phyloP scores from a whole-genome alignment of 2,888 invertebrate species.

The Athrips mouffetella region DNA sequence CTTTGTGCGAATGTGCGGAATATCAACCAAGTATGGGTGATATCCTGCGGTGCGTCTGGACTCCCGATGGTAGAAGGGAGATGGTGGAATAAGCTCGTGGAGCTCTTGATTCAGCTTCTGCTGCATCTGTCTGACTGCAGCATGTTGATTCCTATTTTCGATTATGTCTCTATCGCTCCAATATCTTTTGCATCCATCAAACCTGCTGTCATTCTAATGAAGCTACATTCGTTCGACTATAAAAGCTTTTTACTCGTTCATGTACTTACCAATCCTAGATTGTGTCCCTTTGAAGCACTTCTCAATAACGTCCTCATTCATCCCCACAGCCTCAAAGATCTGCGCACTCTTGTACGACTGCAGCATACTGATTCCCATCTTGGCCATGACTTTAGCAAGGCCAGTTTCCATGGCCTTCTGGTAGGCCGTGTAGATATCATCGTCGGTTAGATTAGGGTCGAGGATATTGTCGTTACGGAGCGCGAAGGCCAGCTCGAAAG shows the following conservation, averaged over 20 bases:
- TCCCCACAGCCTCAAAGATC: slow-evolving; percentile 98
- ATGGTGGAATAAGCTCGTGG: too few species aligned
- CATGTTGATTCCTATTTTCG: too few species aligned
- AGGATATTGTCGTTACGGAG: slow-evolving; percentile 92
- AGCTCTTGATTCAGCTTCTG: too few species aligned
- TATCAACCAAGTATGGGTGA: too few species aligned
- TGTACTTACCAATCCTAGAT: slow-evolving; percentile 79
- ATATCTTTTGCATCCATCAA: too few species aligned
- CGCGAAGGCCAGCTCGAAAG: slow-evolving; percentile 93
- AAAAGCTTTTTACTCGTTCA: too few species aligned
- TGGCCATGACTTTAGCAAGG: slow-evolving; percentile 88
- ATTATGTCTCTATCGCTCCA: too few species aligned
- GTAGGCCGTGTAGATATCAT: slow-evolving; percentile 90
- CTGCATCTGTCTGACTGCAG: too few species aligned
- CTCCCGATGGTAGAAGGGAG: too few species aligned
- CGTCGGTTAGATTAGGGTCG: slow-evolving; percentile 85
- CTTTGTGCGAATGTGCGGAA: too few species aligned
- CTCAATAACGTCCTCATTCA: slow-evolving; percentile 94
- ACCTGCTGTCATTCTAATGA: too few species aligned
- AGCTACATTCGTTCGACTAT: neutral
- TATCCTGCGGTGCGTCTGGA: too few species aligned
- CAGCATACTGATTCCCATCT: slow-evolving; percentile 99
- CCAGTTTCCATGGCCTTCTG: slow-evolving; percentile 94
- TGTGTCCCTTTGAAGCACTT: slow-evolving; percentile 92
- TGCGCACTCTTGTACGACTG: slow-evolving; percentile 99